A percentile compares a stretch with the other conserved stretches of the same genome.
Conservation (phyloP, 2,888 invertebrate species). For the Megamerina dolium region DNA sequence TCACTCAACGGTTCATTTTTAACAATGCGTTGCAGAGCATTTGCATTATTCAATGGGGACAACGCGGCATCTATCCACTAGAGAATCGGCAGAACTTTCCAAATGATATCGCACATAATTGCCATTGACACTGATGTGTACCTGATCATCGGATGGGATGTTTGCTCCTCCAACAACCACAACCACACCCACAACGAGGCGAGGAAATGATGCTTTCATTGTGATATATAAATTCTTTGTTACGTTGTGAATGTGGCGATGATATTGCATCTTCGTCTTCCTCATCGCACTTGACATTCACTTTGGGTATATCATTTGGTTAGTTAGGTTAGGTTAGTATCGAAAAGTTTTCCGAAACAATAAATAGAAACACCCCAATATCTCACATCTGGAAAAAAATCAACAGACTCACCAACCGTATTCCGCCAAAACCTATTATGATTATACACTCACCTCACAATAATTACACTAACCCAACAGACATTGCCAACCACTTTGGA, state of each 20-base stretch:
- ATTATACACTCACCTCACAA: slow-evolving; percentile 26
- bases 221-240: slow-evolving; percentile 23
- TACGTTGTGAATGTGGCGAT: slow-evolving; percentile 10
- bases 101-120: slow-evolving; percentile 7
- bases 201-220: slow-evolving; percentile 28
- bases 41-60: slow-evolving; percentile 3
- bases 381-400: too few relatives aligned
- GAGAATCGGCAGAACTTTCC: slow-evolving; percentile 17
- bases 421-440: too few relatives aligned
- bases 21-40: slow-evolving; percentile 2
- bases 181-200: slow-evolving; percentile 17
- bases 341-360: too few relatives aligned
- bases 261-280: slow-evolving; percentile 19
- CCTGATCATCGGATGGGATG: neutral
- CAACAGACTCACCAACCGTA: too few relatives aligned
- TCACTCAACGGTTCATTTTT: neutral
- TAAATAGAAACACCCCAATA: too few relatives aligned
- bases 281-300: slow-evolving; percentile 7
- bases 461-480: slow-evolving; percentile 20
- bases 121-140: neutral
- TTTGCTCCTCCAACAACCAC: slow-evolving; percentile 2
- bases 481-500: slow-evolving; percentile 23
- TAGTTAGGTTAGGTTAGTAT: too few relatives aligned
- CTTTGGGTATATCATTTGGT: neutral
- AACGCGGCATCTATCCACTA: slow-evolving; percentile 12